These are phyloP conservation scores for Bostrychus sinensis DNA, from an alignment of 2,113 vertebrate genomes.

Conservation along the genomic window DNA sequence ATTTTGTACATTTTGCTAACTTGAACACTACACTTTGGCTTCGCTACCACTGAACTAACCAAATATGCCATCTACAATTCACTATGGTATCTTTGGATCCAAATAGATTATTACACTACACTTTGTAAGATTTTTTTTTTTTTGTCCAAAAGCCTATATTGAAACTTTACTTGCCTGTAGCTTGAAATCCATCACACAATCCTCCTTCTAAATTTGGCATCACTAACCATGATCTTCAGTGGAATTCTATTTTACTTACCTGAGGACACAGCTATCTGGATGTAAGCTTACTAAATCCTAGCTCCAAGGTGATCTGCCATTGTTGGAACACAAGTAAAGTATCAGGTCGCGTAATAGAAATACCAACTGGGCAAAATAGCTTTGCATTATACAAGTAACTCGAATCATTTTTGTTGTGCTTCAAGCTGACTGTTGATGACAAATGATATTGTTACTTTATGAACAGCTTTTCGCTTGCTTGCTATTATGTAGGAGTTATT, in stretches of 20 bases:
- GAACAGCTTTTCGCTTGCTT: conserved; percentile 5
- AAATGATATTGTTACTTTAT: conserved; percentile 12
- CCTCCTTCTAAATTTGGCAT: conserved; percentile 4
- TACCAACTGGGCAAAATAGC: conserved; percentile 73
- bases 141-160: no score
- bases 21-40: no score
- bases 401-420: conserved; percentile 1
- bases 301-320: conserved; percentile 49
- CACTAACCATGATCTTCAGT: conserved; percentile 45
- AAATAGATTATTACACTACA: no score
- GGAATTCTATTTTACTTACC: conserved; percentile 57
- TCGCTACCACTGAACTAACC: no score
- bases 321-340: conserved; percentile 52
- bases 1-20: no score
- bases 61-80: no score
- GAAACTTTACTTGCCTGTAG: no score
- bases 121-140: no score
- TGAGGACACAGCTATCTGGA: conserved; percentile 34
- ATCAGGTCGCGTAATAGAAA: conserved; percentile 71
- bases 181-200: neutral
- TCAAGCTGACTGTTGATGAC: conserved; percentile 4
- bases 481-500: conserved; percentile 8
- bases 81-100: no score
- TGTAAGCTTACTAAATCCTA: conserved; percentile 44
- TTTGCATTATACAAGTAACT: conserved; percentile 76